Evolutionary conservation across 2,888 invertebrate genomes (phyloP), one percentile per base, ranked within the genome.

Genomic region (Amphipoea lucens): DNA sequence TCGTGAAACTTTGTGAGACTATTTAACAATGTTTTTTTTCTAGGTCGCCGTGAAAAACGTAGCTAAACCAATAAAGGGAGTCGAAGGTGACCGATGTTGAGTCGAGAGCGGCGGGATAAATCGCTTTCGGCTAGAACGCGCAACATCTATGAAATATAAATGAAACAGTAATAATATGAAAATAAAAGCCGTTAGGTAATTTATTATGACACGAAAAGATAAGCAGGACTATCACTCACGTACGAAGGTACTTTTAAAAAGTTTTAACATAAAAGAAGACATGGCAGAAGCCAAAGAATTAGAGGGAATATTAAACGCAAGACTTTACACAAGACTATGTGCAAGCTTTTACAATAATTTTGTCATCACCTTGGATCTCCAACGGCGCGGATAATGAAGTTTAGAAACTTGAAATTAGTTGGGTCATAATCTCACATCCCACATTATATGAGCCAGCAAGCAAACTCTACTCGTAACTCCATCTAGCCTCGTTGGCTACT

Each of bases 351-450:
- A 92, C 92, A 93, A 92, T 93, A 93, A 94, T 94, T 94, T 94
- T 93, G 94, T 94, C 93, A 92, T 93, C 93, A 92, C 93, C 93
- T 94, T 93, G 92, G 92, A 94, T 94, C 94, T 94, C 92, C 95
- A 94, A 93, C 94, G 93, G 93, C 81, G 95, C 95, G 95, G 90
- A 92, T 95, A 95, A 96, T 95, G 94, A 95, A 96, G 95, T 96
- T 95, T 92, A 91, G 93, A 94, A 96, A 96, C 96, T 95, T 95
- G 94, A 92, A 95, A 96, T 96, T 96, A 95, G 95, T 94, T 94
- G 91, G 93, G 93, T 94, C 92, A 94, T 94, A 94, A 94, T 94
- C 93, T 93, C 92, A 92, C 90, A 92, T 92, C 91, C 90, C 92
- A 91, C 91, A 92, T 92, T 92, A 92, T 90, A 90, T 92, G 90